Conservation (phyloP, 2,888 invertebrate species). For the Eupithecia inturbata region DNA sequence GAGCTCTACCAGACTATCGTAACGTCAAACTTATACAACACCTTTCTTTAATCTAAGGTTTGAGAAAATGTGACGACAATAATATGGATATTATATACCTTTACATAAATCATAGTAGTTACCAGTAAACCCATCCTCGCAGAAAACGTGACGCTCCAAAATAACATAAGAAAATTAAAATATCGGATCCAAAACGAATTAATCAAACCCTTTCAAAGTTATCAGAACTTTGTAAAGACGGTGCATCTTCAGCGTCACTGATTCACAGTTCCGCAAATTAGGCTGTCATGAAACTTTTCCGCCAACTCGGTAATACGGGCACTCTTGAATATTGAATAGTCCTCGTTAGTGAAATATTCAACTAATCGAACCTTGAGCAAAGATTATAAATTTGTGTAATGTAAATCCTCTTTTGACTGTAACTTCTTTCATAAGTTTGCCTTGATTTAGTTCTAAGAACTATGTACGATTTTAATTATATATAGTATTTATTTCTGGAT, state of each 20-base stretch:
- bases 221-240: constrained; percentile 15
- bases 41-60: too few relatives aligned
- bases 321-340: constrained; percentile 75
- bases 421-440: background rate
- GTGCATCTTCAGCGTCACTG: constrained; percentile 25
- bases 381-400: constrained; percentile 3
- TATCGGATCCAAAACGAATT: background rate
- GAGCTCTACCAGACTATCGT: too few relatives aligned
- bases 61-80: too few relatives aligned
- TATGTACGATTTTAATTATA: too few relatives aligned
- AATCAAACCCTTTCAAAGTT: constrained; percentile 17
- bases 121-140: background rate
- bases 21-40: too few relatives aligned
- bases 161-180: background rate
- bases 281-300: constrained; percentile 70
- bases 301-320: constrained; percentile 45
- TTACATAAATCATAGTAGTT: background rate
- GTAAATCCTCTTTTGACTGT: background rate
- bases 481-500: too few relatives aligned
- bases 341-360: constrained; percentile 73
- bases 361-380: constrained; percentile 55
- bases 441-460: background rate
- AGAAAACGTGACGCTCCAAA: background rate
- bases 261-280: constrained; percentile 66
- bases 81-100: background rate